phyloP scores from a whole-genome alignment of 2,888 invertebrate species.

The Abrostola triplasia region DNA sequence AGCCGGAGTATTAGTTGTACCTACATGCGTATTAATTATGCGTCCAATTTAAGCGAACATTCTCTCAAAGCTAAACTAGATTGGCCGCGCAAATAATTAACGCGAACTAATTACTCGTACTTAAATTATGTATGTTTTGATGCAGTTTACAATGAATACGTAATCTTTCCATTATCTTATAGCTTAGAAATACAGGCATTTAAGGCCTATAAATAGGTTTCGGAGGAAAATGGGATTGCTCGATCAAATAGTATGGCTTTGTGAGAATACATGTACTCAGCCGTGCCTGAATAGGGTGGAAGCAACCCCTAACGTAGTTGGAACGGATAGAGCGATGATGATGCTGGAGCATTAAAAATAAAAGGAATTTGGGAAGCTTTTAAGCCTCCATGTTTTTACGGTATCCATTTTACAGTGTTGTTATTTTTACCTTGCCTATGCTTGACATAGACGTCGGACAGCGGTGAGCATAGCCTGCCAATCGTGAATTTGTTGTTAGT shows the following conservation, averaged over 20 bases:
- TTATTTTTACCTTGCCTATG: background rate
- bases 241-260: too few relatives aligned
- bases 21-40: conserved; percentile 33
- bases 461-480: background rate
- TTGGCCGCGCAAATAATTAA: conserved; percentile 44
- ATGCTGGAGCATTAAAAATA: background rate
- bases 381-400: background rate
- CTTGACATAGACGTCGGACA: background rate
- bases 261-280: too few relatives aligned
- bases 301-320: background rate
- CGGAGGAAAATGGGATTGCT: too few relatives aligned
- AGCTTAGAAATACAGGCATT: too few relatives aligned
- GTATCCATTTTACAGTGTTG: background rate
- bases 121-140: conserved; percentile 12
- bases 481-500: background rate
- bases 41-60: conserved; percentile 21
- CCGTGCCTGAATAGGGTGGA: too few relatives aligned
- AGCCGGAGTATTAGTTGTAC: conserved; percentile 22
- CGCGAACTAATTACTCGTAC: conserved; percentile 31
- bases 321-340: background rate
- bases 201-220: too few relatives aligned
- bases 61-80: conserved; percentile 40
- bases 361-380: background rate
- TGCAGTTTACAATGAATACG: conserved; percentile 13
- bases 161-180: conserved; percentile 13